Base-by-base conservation (phyloP, 2,797 vertebrate genomes). In the Coilia nasus region DNA sequence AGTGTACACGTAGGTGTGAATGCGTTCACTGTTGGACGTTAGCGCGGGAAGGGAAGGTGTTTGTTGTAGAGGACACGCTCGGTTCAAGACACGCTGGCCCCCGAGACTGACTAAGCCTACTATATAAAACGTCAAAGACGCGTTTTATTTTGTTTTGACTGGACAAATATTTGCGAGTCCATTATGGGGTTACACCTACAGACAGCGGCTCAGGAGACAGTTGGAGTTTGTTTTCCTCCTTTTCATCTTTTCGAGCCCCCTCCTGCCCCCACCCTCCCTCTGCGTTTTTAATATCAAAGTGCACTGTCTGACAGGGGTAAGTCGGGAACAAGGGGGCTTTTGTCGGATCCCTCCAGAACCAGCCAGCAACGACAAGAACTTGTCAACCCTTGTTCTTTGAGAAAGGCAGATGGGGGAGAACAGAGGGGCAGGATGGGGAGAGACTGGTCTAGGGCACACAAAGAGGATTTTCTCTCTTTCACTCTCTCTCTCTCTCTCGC, bases 121-220 rank as follows among this genome's bases (percentile, higher is more conserved):
- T 92, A 85, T 91, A 91, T 28, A 83, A 91, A 85, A 86, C 83
- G 87, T 88, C 89, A 92, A 88, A 90, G 87, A 88, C 85, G 86
- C 81, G 54, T 78, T 78, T 78, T 19, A 78, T 78, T 78, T 78
- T 93, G 93, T 94, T 96, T 94, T 93, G 94, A 93, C 93, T 93
- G 93, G 93, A 94, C 92, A 95, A 95, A 96, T 96, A 95, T 96
- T 95, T 95, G 94, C 89, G 91, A 89, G 93, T 94, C 93, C 92
- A 92, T 95, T 93, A 94, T 92, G 93, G 91, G 93, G 94, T 93
- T 94, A 93, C 94, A 95, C 95, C 94, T 94, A 94, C 93, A 94
- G 93, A 95, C 93, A 89, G n/a, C 82, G 88, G 91, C 89, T 90
- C 81, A 89, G 90, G 92, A 93, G 90, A 94, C 92, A 91, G 90